Evolutionary conservation across 1,140 invertebrate genomes (phyloP), one percentile per base, ranked within the genome.

Genomic region (Manduca sexta): DNA sequence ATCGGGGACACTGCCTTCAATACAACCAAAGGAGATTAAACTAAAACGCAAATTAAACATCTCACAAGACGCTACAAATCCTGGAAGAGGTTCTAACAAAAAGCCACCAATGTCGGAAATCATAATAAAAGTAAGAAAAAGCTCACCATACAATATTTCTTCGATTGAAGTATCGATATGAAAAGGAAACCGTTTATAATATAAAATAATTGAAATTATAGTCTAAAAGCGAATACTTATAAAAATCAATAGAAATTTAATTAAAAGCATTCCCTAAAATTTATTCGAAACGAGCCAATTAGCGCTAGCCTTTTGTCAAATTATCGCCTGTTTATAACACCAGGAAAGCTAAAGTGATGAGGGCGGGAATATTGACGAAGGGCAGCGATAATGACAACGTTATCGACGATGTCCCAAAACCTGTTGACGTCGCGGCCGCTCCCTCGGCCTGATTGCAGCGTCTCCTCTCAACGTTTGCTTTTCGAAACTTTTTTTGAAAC

Each of bases 1-100:
- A 80, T 79, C 78, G 79, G 79, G 79, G 82, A 83, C 82, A 83
- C 82, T 85, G 79, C 79, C 79, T 83, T 83, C 79, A 81, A 76
- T 80, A 76, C 69, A 85, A 80, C 69, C 77, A 83, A 74, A 81
- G 77, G 82, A 85, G 80, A 81, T 77, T 60, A 68, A 57, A 67
- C 56, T 67, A 64, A 52, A 62, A 72, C 46, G 67, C 70, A 69
- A 78, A 75, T 43, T 69, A 72, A 51, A 70, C 66, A 74, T 69
- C 67, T 73, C 71, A 66, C 67, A 68, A 53, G 56, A 66, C 57
- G 59, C 75, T 79, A 74, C 65, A 34, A 69, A 63, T 59, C 54
- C 49, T 69, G 49, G 47, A 66, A 50, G 41, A 64, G 48, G 47
- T 45, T 61, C 66, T 66, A 69, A 62, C 39, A 62, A 58, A 44